Percentiles rank a stretch among this genome's conserved stretches.
These are phyloP conservation scores for Gnathonemus longibarbis DNA, from an alignment of 2,113 vertebrate genomes.

Conservation along the genomic window DNA sequence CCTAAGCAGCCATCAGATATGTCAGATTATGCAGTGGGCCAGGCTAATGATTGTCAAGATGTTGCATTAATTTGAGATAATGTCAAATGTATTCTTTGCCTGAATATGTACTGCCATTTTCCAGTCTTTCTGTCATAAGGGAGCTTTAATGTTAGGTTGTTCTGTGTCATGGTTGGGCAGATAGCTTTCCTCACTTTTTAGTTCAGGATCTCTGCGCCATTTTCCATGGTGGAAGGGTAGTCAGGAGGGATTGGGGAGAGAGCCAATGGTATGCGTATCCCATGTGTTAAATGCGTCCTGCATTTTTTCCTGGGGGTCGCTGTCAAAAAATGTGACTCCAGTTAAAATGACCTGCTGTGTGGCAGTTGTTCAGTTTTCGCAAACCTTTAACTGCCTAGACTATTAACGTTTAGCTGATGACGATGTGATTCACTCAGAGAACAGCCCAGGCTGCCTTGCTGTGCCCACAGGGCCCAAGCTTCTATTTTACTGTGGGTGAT, in stretches of 20 bases:
- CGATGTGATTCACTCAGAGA: neutral
- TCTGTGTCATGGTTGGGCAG: neutral
- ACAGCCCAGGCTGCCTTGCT: neutral
- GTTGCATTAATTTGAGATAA: neutral
- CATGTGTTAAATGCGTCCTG: neutral
- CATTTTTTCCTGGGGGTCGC: neutral
- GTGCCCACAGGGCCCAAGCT: neutral
- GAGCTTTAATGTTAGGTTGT: neutral
- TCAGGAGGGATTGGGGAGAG: neutral
- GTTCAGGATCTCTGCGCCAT: neutral
- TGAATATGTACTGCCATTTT: neutral
- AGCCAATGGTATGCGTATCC: neutral
- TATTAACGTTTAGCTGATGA: neutral
- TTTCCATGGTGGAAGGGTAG: neutral
- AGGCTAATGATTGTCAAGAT: neutral
- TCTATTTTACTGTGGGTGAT: constrained; percentile 1
- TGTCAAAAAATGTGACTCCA: neutral
- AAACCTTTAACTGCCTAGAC: neutral
- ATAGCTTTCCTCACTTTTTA: neutral
- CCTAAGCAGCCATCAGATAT: neutral
- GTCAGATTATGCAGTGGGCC: neutral
- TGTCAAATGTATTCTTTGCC: neutral
- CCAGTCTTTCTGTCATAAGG: neutral
- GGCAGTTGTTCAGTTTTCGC: neutral
- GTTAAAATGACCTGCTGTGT: neutral